Evolutionary conservation across 2,113 vertebrate species (phyloP), one percentile per base, ranked within the genome.

Genomic region (Camarhynchus parvulus): DNA sequence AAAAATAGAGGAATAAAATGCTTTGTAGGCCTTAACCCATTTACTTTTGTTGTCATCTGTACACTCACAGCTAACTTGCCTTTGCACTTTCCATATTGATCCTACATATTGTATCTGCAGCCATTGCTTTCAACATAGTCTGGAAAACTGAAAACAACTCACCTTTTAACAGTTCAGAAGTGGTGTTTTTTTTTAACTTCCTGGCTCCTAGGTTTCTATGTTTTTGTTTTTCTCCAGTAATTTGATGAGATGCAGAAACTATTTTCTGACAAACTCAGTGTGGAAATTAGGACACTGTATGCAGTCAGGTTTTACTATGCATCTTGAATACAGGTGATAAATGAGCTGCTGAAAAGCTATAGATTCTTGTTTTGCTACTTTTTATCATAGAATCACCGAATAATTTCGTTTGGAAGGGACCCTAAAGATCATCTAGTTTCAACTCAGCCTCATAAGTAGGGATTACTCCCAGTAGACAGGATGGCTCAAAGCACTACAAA

Each of bases 1-100:
- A 25, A 22, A n/a, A 13, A 23, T 0, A 27, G 1, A 21, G 2
- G 23, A 90, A 73, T 52, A 1, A 9, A 52, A 11, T 27, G 2
- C 5, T 25, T 25, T 83, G 17, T 31, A 74, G 18, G 18, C 13
- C 79, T 93, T 80, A 85, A 92, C 25, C 25, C 49, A 68, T 61
- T 77, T 73, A 41, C 17, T 70, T 47, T 52, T 81, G 9, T 21
- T 62, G 7, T 67, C 31, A 39, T 30, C 13, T 8, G 5, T 58
- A 15, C 5, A 23, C 4, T 47, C 15, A 44, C 1, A 66, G 7
- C 8, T 67, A 53, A 37, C 14, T 41, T 70, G 31, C 4, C 22
- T 41, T 63, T 61, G 6, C 5, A 39, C 2, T 76, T 92, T 76
- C 37, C 41, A 28, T 16, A 28, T 5, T 67, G 23, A 44, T 50